Percentiles rank a stretch among this genome's conserved stretches.
phyloP scores from a whole-genome alignment of 2,113 vertebrate genomes.

The Sturnus vulgaris region DNA sequence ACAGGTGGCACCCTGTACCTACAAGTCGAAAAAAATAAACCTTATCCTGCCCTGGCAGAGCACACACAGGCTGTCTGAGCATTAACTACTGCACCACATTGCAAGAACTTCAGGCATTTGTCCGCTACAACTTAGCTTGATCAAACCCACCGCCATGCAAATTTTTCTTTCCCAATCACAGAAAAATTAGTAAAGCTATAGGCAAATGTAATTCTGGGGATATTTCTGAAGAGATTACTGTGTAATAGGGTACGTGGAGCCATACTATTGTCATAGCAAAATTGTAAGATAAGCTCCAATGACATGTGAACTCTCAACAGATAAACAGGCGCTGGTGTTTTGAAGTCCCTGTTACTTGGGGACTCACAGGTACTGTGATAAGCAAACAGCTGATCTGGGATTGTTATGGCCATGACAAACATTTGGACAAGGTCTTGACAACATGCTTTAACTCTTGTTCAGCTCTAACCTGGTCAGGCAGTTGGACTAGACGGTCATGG shows the following conservation, averaged over 20 bases:
- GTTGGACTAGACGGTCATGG: not conserved
- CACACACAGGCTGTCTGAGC: not conserved
- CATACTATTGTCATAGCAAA: not conserved
- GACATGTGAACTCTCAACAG: not conserved
- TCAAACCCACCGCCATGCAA: not conserved
- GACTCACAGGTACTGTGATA: not conserved
- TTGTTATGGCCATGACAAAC: not conserved
- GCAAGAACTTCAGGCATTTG: not conserved
- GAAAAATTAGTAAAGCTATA: not conserved
- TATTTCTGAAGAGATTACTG: not conserved
- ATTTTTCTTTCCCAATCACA: not conserved
- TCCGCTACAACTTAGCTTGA: not conserved
- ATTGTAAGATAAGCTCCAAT: not conserved
- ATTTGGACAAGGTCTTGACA: not conserved
- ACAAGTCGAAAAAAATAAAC: not conserved
- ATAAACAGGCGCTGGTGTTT: not conserved
- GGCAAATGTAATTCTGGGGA: not conserved
- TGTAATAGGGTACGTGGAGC: not conserved
- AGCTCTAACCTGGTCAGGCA: not conserved
- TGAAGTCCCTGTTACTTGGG: not conserved
- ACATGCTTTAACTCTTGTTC: not conserved
- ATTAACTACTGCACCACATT: fast-evolving
- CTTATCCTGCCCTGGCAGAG: not conserved
- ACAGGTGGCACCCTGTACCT: not conserved
- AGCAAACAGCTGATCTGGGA: not conserved